These are phyloP conservation scores for Conomelus anceps DNA, from an alignment of 2,888 invertebrate genomes.

Conservation along the genomic window DNA sequence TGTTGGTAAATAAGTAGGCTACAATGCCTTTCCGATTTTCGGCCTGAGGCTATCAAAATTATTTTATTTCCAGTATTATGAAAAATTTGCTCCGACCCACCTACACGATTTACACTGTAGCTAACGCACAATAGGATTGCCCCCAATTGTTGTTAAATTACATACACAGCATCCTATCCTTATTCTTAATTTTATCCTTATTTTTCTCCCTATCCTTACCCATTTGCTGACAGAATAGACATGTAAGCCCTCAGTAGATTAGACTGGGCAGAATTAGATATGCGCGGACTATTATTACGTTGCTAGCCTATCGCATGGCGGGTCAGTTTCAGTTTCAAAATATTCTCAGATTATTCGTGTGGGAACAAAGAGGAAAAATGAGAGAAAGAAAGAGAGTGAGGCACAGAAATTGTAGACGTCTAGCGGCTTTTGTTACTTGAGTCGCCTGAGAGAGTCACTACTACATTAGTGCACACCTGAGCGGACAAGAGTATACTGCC, in stretches of 20 bases:
- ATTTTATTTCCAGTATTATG: neutral
- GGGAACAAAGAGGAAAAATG: neutral
- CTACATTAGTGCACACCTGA: neutral
- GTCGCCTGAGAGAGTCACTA: constrained; percentile 2
- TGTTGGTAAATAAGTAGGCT: too few species aligned
- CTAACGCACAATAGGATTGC: neutral
- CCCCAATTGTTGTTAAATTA: neutral
- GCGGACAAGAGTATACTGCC: neutral
- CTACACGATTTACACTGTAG: neutral
- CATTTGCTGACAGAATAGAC: neutral
- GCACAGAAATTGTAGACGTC: neutral
- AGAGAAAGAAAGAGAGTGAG: neutral
- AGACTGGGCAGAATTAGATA: neutral
- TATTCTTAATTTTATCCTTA: neutral
- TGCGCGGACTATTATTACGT: neutral
- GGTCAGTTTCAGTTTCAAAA: constrained; percentile 11
- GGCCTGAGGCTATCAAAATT: neutral
- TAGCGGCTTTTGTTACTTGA: constrained; percentile 10
- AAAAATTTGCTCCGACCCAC: neutral
- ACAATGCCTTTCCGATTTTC: too few species aligned
- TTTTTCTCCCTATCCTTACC: neutral
- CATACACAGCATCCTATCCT: neutral
- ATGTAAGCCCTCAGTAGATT: neutral
- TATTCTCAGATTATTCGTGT: constrained; percentile 8
- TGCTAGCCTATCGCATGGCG: neutral